phyloP scores from a whole-genome alignment of 2,888 invertebrate species.

The Epinotia nisella region DNA sequence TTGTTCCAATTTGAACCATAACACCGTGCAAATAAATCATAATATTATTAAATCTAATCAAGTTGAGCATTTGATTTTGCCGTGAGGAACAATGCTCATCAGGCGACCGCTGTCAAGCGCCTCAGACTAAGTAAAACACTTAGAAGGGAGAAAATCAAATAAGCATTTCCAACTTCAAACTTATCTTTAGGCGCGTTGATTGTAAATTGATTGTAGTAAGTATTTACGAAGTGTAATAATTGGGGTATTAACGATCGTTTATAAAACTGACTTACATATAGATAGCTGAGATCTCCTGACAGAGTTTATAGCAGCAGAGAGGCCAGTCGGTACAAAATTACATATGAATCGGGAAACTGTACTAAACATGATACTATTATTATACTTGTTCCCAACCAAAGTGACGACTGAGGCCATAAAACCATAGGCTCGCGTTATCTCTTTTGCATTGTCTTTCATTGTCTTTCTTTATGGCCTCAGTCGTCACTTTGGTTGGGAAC shows the following conservation, averaged over 20 bases:
- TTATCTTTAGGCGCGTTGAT: not conserved
- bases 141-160: conserved; percentile 3
- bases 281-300: too few species aligned
- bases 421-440: too few species aligned
- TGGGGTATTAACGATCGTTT: not conserved
- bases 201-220: not conserved
- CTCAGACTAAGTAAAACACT: conserved; percentile 2
- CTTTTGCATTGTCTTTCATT: too few species aligned
- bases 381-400: too few species aligned
- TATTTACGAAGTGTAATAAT: not conserved
- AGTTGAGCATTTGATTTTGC: not conserved
- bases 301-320: too few species aligned
- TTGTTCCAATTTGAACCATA: not conserved
- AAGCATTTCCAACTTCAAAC: not conserved
- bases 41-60: not conserved
- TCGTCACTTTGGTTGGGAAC: too few species aligned
- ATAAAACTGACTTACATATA: not conserved
- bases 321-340: too few species aligned
- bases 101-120: not conserved
- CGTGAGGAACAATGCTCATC: not conserved
- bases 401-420: too few species aligned
- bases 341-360: too few species aligned
- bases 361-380: too few species aligned
- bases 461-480: too few species aligned
- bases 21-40: not conserved